These are phyloP conservation scores for Phlogophora meticulosa DNA, from an alignment of 2,888 invertebrate genomes.

Conservation along the genomic window DNA sequence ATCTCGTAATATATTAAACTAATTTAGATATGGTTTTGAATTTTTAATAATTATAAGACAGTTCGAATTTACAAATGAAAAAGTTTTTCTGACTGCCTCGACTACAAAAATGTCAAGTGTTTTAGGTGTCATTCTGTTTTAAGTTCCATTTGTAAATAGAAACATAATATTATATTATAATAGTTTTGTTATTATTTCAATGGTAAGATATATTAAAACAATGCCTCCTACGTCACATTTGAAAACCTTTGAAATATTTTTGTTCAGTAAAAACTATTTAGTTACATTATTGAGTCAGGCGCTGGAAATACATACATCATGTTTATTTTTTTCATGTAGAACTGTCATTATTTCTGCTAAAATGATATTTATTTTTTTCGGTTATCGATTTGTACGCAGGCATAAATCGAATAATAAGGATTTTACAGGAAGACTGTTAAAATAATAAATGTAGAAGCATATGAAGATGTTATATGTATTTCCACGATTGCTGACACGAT, in stretches of 20 bases:
- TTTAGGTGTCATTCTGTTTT: not conserved
- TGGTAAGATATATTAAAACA: conserved; percentile 63
- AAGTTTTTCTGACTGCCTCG: conserved; percentile 3
- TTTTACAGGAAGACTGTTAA: not conserved
- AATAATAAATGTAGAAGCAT: not conserved
- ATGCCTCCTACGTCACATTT: conserved; percentile 62
- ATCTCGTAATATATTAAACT: conserved; percentile 63
- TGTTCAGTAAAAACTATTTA: conserved; percentile 70
- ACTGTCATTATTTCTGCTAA: conserved; percentile 6
- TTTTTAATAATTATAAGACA: conserved; percentile 58
- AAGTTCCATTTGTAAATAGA: conserved; percentile 53
- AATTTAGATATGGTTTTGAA: conserved; percentile 69
- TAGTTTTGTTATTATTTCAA: conserved; percentile 60
- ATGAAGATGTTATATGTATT: conserved; percentile 53
- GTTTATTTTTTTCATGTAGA: not conserved
- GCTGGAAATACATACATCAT: conserved; percentile 57
- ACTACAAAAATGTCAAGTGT: conserved; percentile 21
- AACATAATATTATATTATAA: conserved; percentile 47
- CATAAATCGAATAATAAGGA: not conserved
- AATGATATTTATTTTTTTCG: not conserved
- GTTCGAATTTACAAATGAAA: conserved; percentile 63
- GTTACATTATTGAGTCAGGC: conserved; percentile 59
- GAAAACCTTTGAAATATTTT: conserved; percentile 66
- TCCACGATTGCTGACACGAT: conserved; percentile 46
- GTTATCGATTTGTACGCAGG: not conserved